phyloP scores from a whole-genome alignment of 2,797 vertebrate species.

The Threskiornis aethiopicus region DNA sequence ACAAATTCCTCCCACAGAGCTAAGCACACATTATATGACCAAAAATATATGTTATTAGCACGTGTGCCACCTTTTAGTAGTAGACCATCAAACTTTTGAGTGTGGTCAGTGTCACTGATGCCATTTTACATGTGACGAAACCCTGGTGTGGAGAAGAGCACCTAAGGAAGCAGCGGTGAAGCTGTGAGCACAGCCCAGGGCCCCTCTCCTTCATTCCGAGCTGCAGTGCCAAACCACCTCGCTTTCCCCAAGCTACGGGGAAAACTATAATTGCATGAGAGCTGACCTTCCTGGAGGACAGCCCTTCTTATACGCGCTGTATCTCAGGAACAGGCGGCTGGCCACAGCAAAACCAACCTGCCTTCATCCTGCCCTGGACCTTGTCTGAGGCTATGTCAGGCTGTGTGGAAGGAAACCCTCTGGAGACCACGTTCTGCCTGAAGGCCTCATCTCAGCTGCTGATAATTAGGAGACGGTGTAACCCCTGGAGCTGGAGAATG shows the following conservation, averaged over 20 bases:
- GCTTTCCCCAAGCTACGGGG: not conserved
- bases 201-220: not conserved
- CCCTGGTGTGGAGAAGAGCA: not conserved
- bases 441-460: not conserved
- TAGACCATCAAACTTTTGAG: not conserved
- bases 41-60: not conserved
- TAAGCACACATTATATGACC: not conserved
- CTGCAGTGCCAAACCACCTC: not conserved
- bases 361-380: not conserved
- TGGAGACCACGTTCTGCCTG: not conserved
- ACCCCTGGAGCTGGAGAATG: not conserved
- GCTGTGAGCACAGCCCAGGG: not conserved
- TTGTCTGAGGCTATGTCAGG: not conserved
- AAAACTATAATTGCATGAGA: not conserved
- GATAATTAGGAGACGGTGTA: not conserved
- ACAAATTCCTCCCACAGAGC: not conserved
- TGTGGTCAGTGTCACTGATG: not conserved
- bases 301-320: rapidly evolving
- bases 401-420: not conserved
- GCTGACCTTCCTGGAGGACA: not conserved
- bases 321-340: not conserved
- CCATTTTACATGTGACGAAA: not conserved
- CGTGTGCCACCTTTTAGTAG: not conserved
- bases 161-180: rapidly evolving
- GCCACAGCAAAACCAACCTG: not conserved